Percentiles rank a stretch among this genome's conserved stretches.
Evolutionary conservation across 2,888 invertebrate genomes (phyloP).

Genomic region (Cistogaster globosa): DNA sequence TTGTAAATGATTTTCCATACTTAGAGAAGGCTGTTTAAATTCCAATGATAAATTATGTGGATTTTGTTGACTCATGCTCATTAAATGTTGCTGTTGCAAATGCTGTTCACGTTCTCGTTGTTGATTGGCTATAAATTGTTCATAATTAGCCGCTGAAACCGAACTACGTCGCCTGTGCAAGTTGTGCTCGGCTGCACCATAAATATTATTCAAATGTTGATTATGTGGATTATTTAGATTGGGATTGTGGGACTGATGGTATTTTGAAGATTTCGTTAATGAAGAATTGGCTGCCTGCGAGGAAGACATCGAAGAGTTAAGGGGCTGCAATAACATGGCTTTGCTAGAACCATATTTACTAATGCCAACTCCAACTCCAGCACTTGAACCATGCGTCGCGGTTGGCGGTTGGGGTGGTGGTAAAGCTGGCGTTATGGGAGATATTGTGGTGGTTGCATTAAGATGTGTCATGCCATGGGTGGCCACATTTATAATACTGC

Average conservation of each 20-base stretch:
- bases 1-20: conserved; percentile 74
- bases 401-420: conserved; percentile 73
- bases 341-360: conserved; percentile 65
- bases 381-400: conserved; percentile 66
- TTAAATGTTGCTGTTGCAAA: conserved; percentile 72
- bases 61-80: conserved; percentile 51
- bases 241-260: conserved; percentile 60
- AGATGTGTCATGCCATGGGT: conserved; percentile 82
- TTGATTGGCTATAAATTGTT: conserved; percentile 78
- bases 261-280: conserved; percentile 67
- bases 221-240: conserved; percentile 51
- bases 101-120: conserved; percentile 76
- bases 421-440: conserved; percentile 81
- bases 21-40: conserved; percentile 78
- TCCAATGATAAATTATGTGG: conserved; percentile 75
- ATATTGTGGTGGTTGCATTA: conserved; percentile 82
- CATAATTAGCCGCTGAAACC: conserved; percentile 78
- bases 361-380: not conserved
- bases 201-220: conserved; percentile 60
- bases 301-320: conserved; percentile 67
- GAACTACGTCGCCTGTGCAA: conserved; percentile 77
- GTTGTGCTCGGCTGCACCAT: conserved; percentile 46
- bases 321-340: conserved; percentile 63
- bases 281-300: conserved; percentile 47
- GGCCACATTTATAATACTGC: conserved; percentile 81